Base-by-base conservation (phyloP, 2,113 vertebrate genomes). In the Paratilapia polleni region DNA sequence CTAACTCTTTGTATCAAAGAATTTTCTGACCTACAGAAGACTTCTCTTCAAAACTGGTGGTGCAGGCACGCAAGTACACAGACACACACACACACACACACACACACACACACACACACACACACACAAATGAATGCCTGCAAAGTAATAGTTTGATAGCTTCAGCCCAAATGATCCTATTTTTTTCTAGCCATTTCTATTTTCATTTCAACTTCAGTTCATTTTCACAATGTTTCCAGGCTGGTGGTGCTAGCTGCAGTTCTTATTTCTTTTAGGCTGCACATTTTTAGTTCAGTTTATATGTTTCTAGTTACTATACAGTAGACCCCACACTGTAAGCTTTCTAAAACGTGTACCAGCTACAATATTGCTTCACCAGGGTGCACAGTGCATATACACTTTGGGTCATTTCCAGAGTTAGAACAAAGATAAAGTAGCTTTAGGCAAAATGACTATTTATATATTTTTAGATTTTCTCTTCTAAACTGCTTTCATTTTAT, bases 1-100 rank as follows among this genome's bases (percentile, higher is more conserved):
- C 91, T 91, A 92, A 92, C 86, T 94, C 91, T 86, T 70, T 86
- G 77, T 90, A 93, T 93, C 87, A 92, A 89, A 93, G 81, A 78
- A 66, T 83, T 61, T 81, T 76, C 87, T 92, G 92, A 94, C 93
- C 93, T 90, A 77, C 54, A 64, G 86, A 89, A 68, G 83, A 87
- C 87, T 91, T 78, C 9, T 28, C 80, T 78, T 84, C 80, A 63
- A 84, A 86, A 88, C 24, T 60, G 34, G 58, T 52, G 6, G 14
- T 8, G 19, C 36, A 80, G 52, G 81, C 68, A 87, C 49, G 56
- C 68, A 77, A 77, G 66, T 47, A 89, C 31, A 89, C 60, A 84
- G 38, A 86, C 73, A 57, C 22, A 77, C 52, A 20, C 52, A 20
- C 19, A 15, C 43, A 15, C 41, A 11, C 8, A 43, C 41, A 15